A percentile compares a stretch with the other conserved stretches of the same genome.
Evolutionary conservation across 2,888 invertebrate genomes (phyloP).

Genomic region (Merodon equestris): DNA sequence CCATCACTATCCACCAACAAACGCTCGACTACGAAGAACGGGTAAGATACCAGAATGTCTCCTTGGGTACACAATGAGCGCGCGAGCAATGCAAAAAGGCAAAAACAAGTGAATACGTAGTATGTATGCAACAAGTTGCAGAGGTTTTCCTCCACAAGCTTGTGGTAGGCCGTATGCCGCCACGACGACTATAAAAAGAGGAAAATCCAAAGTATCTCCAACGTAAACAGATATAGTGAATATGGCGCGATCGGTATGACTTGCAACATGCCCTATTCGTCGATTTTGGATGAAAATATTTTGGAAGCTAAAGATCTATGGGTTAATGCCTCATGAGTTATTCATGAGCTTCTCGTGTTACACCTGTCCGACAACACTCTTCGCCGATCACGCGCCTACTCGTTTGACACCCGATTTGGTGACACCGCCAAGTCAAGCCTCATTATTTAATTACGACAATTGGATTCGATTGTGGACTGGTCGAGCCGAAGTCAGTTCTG

Average conservation of each 20-base stretch:
- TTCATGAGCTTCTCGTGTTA: constrained; percentile 14
- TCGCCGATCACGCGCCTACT: constrained; percentile 17
- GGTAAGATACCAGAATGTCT: constrained; percentile 37
- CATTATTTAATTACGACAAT: constrained; percentile 58
- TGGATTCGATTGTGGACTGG: constrained; percentile 38
- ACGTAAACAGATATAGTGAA: too few relatives aligned
- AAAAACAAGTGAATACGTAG: not conserved
- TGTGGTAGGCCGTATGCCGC: constrained; percentile 61
- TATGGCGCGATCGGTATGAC: too few relatives aligned
- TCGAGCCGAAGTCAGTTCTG: constrained; percentile 12
- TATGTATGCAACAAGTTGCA: constrained; percentile 53
- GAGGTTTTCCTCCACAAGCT: constrained; percentile 48
- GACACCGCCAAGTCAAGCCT: constrained; percentile 36
- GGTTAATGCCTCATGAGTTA: not conserved
- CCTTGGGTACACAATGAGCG: constrained; percentile 32
- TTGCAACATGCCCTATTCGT: too few relatives aligned
- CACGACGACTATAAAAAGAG: constrained; percentile 39
- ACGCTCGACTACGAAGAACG: constrained; percentile 18
- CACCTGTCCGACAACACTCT: constrained; percentile 37
- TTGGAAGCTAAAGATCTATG: too few relatives aligned
- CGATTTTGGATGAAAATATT: too few relatives aligned
- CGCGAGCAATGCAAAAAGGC: constrained; percentile 17
- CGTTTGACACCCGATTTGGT: constrained; percentile 46
- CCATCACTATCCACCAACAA: constrained; percentile 1
- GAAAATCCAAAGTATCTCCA: not conserved